phyloP scores from a whole-genome alignment of 2,888 invertebrate species.

The Ormyrus thymus region DNA sequence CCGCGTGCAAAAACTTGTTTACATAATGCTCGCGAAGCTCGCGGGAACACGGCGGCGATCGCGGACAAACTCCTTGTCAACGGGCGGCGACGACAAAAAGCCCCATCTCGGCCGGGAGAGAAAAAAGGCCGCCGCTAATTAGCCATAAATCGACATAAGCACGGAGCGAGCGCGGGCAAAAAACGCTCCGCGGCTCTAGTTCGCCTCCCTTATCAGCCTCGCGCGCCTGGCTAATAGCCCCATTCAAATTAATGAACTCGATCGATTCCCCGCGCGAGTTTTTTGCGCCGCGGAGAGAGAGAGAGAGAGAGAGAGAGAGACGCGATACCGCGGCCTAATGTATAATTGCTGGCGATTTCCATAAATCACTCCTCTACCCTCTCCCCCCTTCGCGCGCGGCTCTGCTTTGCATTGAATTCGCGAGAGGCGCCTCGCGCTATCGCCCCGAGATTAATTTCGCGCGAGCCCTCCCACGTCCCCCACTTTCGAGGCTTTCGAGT shows the following conservation, averaged over 20 bases:
- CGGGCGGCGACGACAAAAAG: too few relatives aligned
- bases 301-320: not conserved
- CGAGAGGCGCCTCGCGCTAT: conserved; percentile 43
- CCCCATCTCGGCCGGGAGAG: too few relatives aligned
- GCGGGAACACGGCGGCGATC: too few relatives aligned
- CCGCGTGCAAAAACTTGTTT: too few relatives aligned
- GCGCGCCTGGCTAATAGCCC: conserved; percentile 37
- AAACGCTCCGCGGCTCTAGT: not conserved
- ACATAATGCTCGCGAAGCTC: too few relatives aligned
- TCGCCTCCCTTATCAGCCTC: conserved; percentile 17
- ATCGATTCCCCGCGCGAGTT: conserved; percentile 42
- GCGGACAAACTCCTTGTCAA: too few relatives aligned
- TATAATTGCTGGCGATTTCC: conserved; percentile 53
- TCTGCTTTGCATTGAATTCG: conserved; percentile 50
- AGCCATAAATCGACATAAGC: too few relatives aligned
- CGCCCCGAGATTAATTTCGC: conserved; percentile 49
- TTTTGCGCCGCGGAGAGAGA: not conserved
- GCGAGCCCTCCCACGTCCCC: conserved; percentile 25
- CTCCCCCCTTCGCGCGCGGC: not conserved
- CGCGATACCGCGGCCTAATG: conserved; percentile 39
- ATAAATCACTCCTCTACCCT: conserved; percentile 45
- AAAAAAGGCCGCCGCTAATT: too few relatives aligned
- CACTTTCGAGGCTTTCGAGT: conserved; percentile 6
- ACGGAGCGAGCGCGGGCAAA: conserved; percentile 5
- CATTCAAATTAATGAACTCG: conserved; percentile 52